Percentiles rank a stretch among this genome's conserved stretches.
phyloP scores from a whole-genome alignment of 2,888 invertebrate species.

The Phrixothrix hirtus region DNA sequence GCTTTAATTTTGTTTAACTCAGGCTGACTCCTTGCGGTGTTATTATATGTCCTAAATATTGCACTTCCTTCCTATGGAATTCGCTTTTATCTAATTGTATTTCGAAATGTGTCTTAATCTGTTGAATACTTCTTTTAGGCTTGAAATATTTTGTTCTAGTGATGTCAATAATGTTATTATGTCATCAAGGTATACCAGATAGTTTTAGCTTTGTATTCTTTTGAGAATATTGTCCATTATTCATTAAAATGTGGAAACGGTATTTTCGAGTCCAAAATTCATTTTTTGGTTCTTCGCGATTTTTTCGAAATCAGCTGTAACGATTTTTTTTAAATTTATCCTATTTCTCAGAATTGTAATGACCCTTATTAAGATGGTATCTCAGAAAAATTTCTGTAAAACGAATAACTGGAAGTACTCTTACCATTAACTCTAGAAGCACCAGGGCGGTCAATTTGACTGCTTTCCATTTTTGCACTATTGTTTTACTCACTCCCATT shows the following conservation, averaged over 20 bases:
- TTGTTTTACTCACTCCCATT: no score
- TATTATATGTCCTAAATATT: conserved; percentile 30
- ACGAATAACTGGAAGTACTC: no score
- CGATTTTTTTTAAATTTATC: no score
- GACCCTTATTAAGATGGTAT: no score
- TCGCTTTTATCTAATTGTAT: conserved; percentile 33
- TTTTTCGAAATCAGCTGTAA: no score
- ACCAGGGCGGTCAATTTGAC: no score
- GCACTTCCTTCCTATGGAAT: conserved; percentile 28
- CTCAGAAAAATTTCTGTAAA: no score
- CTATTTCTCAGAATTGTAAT: no score
- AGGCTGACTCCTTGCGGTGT: conserved; percentile 31
- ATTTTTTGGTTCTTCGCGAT: no score
- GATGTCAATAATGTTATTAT: conserved; percentile 28
- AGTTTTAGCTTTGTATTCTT: conserved; percentile 31
- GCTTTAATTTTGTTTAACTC: conserved; percentile 31
- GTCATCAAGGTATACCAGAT: conserved; percentile 39
- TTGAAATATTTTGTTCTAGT: conserved; percentile 26
- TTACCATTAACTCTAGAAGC: no score
- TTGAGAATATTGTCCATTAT: conserved; percentile 36
- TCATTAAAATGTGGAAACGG: conserved; percentile 38
- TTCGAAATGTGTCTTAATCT: conserved; percentile 32
- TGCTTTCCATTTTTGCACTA: no score
- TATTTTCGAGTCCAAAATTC: conserved; percentile 39
- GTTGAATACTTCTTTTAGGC: conserved; percentile 24